Conservation (phyloP, 2,888 invertebrate genomes). For the Lasius platythorax region DNA sequence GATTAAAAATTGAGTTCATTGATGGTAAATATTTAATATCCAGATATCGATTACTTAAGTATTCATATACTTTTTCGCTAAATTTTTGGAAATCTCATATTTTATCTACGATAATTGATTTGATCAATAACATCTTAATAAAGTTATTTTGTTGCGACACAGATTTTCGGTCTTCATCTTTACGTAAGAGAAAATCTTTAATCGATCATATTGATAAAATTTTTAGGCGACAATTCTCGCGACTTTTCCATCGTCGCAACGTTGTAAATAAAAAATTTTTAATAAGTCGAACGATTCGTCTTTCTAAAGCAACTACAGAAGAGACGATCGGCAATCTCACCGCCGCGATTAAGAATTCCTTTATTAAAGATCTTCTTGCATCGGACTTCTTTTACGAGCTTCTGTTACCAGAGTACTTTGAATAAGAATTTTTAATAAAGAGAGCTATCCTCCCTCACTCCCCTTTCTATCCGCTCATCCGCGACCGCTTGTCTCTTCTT, state of each 20-base stretch:
- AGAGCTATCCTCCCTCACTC: not conserved
- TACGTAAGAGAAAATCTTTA: not conserved
- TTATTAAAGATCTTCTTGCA: slow-evolving; percentile 56
- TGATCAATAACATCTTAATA: not conserved
- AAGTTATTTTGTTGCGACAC: not conserved
- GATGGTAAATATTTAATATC: not conserved
- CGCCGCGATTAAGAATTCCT: slow-evolving; percentile 55
- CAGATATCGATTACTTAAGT: not conserved
- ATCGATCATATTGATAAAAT: slow-evolving; percentile 20
- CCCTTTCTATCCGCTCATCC: not conserved
- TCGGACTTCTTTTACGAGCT: slow-evolving; percentile 47
- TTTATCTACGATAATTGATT: not conserved
- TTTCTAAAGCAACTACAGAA: slow-evolving; percentile 13
- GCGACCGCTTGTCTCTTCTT: slow-evolving; percentile 37
- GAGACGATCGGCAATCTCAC: slow-evolving; percentile 39
- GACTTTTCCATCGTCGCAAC: not conserved
- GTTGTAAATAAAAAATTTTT: slow-evolving; percentile 48
- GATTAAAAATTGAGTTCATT: not conserved
- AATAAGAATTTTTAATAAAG: slow-evolving; percentile 68
- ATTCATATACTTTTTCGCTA: not conserved
- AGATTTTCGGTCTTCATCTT: not conserved
- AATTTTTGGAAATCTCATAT: not conserved
- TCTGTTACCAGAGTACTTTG: slow-evolving; percentile 47
- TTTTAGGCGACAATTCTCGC: slow-evolving; percentile 23
- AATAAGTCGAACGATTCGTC: slow-evolving; percentile 37